phyloP scores from a whole-genome alignment of 2,797 vertebrate species.

The Sebastes goodei region DNA sequence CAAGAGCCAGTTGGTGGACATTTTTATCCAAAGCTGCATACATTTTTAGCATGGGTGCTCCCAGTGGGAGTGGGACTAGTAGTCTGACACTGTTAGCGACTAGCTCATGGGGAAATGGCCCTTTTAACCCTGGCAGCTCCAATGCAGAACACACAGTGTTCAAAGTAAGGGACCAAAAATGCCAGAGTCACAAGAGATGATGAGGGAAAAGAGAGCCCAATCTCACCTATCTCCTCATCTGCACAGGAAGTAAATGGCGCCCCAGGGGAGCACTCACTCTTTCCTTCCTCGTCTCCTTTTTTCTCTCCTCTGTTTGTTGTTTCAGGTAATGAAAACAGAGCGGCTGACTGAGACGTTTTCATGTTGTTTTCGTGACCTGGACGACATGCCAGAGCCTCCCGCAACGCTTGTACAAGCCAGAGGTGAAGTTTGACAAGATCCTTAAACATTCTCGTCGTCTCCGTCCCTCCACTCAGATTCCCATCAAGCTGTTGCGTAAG shows the following conservation, averaged over 20 bases:
- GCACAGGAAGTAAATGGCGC: constrained; percentile 75
- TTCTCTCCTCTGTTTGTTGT: constrained; percentile 73
- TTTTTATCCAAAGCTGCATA: constrained; percentile 66
- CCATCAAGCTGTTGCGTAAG: constrained; percentile 67
- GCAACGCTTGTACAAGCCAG: constrained; percentile 71
- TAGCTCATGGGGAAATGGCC: constrained; percentile 30
- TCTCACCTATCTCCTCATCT: constrained; percentile 78
- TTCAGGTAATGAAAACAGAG: constrained; percentile 84
- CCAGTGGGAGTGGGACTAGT: constrained; percentile 34
- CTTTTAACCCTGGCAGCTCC: constrained; percentile 30
- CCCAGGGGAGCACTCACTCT: constrained; percentile 68
- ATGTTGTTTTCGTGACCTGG: constrained; percentile 73
- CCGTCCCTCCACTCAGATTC: constrained; percentile 39
- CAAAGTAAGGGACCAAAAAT: background rate
- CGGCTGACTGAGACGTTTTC: constrained; percentile 77
- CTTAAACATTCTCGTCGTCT: constrained; percentile 37
- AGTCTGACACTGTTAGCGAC: constrained; percentile 8
- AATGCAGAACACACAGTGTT: background rate
- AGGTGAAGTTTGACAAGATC: constrained; percentile 75
- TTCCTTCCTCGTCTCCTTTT: constrained; percentile 63
- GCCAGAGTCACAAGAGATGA: background rate
- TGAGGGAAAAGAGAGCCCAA: background rate
- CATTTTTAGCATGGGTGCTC: constrained; percentile 58
- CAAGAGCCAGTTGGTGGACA: constrained; percentile 51
- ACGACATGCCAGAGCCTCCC: constrained; percentile 75